Conservation (phyloP, 2,888 invertebrate genomes). For the Amblyjoppa fuscipennis region DNA sequence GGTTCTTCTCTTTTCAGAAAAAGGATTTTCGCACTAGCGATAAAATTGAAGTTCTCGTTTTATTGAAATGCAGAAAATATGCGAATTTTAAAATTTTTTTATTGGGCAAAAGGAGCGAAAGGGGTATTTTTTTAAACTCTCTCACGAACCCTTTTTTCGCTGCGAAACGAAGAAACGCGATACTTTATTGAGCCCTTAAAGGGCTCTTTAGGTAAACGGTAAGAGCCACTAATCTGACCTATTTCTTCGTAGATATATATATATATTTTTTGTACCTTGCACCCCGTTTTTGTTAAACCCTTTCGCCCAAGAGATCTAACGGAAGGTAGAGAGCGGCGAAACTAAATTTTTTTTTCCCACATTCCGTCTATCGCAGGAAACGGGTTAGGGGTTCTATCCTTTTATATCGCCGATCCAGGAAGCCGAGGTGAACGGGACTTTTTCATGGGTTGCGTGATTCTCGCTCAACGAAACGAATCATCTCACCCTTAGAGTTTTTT, state of each 20-base stretch:
- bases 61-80: not conserved
- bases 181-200: conserved; percentile 79
- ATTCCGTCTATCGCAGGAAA: conserved; percentile 80
- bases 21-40: too few species aligned
- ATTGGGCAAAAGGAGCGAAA: conserved; percentile 33
- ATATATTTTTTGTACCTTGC: conserved; percentile 51
- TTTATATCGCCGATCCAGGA: conserved; percentile 36
- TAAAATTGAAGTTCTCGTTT: too few species aligned
- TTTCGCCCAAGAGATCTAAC: conserved; percentile 80
- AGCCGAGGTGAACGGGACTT: conserved; percentile 58
- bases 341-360: conserved; percentile 80
- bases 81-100: conserved; percentile 2
- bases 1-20: too few species aligned
- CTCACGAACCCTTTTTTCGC: conserved; percentile 31
- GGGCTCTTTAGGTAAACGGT: conserved; percentile 79
- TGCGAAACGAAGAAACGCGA: conserved; percentile 77
- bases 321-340: conserved; percentile 72
- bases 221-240: conserved; percentile 79
- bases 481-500: conserved; percentile 32
- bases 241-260: conserved; percentile 72
- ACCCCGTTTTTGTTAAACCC: conserved; percentile 78
- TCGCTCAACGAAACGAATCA: conserved; percentile 42
- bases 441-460: conserved; percentile 54
- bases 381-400: conserved; percentile 29
- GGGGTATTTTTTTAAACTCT: conserved; percentile 33